Base-by-base conservation (phyloP, 2,797 vertebrate species). In the Aeoliscus strigatus region DNA sequence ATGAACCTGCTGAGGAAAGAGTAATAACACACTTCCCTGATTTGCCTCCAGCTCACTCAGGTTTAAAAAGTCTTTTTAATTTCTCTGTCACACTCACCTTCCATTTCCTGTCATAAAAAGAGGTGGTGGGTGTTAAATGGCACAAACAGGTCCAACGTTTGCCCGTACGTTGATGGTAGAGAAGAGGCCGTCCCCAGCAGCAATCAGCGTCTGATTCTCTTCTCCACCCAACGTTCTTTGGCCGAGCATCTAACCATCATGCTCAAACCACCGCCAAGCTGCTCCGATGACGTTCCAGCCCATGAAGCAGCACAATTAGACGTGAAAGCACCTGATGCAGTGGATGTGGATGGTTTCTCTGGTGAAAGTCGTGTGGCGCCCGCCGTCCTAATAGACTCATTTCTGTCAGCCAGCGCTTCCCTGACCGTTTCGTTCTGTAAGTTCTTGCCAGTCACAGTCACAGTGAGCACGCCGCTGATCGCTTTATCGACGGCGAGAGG, bases 221-320 rank as follows among this genome's bases (percentile, higher is more conserved):
- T 23, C 8, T 16, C 14, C 29, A 4, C 16, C 35, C 14, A 42
- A n/a, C 42, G 2, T 37, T 33, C 14, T 47, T 55, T 55, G 56
- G 43, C 48, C 36, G 47, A 57, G 54, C 49, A 39, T 51, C 69
- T 65, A 62, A 34, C 53, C 38, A 2, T 16, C 1, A 2, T 50
- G 48, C 65, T 73, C 67, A 71, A 76, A 48, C 61, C 65, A 64
- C 70, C 68, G 43, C 27, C 52, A 15, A 8, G 23, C 47, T 31
- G 39, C 55, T 18, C 41, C 50, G 70, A 43, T 49, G 58, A 73
- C 74, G 70, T 51, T 31, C 41, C 46, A 18, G 28, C 54, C 52
- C 46, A 61, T 52, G 48, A 45, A 47, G 30, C 29, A 1, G 14
- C 40, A 18, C 35, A 39, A 21, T 59, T 53, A 62, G 60, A 55